Conservation (phyloP, 2,888 invertebrate genomes). For the Euzophera pinguis region DNA sequence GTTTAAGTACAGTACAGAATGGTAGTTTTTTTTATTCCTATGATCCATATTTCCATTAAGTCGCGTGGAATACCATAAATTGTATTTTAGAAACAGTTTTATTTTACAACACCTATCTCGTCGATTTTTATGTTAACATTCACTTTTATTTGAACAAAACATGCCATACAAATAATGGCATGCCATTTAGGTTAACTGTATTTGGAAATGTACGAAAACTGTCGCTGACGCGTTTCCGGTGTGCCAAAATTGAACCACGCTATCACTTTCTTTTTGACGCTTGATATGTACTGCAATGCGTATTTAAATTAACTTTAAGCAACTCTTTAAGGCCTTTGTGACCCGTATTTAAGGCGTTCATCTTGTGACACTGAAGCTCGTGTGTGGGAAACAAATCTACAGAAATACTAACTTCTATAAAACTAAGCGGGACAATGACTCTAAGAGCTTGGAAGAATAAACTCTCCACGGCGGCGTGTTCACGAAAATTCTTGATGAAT, state of each 20-base stretch:
- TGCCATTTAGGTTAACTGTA: background rate
- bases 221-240: background rate
- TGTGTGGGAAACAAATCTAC: too few species aligned
- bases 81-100: background rate
- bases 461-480: too few species aligned
- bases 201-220: background rate
- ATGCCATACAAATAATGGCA: background rate
- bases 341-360: too few species aligned
- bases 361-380: too few species aligned
- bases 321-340: background rate
- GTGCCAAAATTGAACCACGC: constrained; percentile 1
- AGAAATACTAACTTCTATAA: too few species aligned
- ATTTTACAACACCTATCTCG: too few species aligned
- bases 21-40: too few species aligned
- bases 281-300: background rate
- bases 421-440: too few species aligned
- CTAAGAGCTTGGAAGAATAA: too few species aligned
- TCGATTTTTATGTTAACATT: background rate
- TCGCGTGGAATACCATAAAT: background rate
- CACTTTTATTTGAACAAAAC: background rate
- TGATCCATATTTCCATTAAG: too few species aligned
- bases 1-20: too few species aligned
- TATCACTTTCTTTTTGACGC: constrained; percentile 4
- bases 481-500: too few species aligned
- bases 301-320: background rate